These are phyloP conservation scores for Leptinotarsa defecta DNA, from an alignment of 1,140 invertebrate species.

Conservation along the genomic window DNA sequence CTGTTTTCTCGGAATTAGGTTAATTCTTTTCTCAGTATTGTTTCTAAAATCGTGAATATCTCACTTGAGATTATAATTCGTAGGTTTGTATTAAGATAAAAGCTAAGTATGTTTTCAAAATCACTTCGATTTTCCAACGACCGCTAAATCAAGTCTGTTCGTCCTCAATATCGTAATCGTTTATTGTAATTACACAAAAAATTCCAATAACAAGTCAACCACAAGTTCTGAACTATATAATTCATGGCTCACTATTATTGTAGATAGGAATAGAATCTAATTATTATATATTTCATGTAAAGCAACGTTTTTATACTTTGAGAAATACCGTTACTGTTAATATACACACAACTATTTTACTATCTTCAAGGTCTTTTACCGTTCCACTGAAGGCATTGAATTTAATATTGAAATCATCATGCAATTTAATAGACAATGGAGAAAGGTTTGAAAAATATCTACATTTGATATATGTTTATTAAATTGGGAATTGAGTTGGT, in stretches of 20 bases:
- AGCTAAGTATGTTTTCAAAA: neutral
- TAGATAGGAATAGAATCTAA: constrained; percentile 1
- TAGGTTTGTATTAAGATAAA: too few relatives aligned
- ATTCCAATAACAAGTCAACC: neutral
- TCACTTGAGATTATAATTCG: too few relatives aligned
- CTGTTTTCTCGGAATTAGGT: too few relatives aligned
- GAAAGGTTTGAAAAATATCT: neutral
- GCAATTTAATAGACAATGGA: neutral
- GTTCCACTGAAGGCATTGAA: neutral
- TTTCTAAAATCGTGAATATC: too few relatives aligned
- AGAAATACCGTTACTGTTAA: constrained; percentile 1
- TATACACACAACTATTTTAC: neutral
- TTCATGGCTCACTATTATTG: neutral
- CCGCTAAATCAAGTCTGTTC: neutral
- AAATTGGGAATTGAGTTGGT: neutral
- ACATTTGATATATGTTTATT: neutral
- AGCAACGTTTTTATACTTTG: neutral
- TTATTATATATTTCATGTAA: neutral
- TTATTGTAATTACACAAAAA: neutral
- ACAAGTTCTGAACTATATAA: neutral
- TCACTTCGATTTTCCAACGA: neutral
- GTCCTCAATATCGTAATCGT: too few relatives aligned
- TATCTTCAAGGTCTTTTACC: constrained; percentile 2
- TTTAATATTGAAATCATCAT: neutral
- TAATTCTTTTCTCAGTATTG: too few relatives aligned